Percentiles rank a stretch among this genome's conserved stretches.
Evolutionary conservation across 2,113 vertebrate genomes (phyloP).

Genomic region (Ophthalmolycus amberensis): DNA sequence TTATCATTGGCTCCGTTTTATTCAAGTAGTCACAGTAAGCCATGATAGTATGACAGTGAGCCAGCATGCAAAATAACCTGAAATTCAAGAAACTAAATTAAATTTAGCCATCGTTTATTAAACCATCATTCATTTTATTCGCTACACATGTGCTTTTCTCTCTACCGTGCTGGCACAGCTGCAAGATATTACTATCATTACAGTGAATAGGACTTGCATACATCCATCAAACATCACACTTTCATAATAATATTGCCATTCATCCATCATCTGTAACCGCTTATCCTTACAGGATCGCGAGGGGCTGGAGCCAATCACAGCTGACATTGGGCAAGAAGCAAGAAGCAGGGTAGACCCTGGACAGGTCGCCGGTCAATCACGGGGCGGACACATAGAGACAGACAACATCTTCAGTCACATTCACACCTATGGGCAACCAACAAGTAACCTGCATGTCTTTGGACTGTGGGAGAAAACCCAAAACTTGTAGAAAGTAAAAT

Average conservation of each 20-base stretch:
- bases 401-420: neutral
- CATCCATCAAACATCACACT: conserved; percentile 3
- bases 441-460: neutral
- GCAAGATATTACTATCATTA: neutral
- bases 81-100: conserved; percentile 1
- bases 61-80: neutral
- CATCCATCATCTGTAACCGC: neutral
- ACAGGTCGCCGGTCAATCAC: neutral
- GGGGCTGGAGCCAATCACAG: neutral
- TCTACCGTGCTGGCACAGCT: neutral
- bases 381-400: neutral
- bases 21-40: neutral
- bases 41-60: neutral
- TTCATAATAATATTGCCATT: neutral
- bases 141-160: neutral
- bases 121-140: neutral
- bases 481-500: neutral
- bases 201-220: neutral
- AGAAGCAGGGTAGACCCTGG: neutral
- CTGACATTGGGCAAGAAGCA: neutral
- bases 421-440: neutral
- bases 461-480: neutral
- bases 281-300: neutral
- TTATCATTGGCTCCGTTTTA: neutral
- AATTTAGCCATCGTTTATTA: neutral